These are phyloP conservation scores for Eulemur rubriventer DNA, from an alignment of 2,797 vertebrate species.

Conservation along the genomic window DNA sequence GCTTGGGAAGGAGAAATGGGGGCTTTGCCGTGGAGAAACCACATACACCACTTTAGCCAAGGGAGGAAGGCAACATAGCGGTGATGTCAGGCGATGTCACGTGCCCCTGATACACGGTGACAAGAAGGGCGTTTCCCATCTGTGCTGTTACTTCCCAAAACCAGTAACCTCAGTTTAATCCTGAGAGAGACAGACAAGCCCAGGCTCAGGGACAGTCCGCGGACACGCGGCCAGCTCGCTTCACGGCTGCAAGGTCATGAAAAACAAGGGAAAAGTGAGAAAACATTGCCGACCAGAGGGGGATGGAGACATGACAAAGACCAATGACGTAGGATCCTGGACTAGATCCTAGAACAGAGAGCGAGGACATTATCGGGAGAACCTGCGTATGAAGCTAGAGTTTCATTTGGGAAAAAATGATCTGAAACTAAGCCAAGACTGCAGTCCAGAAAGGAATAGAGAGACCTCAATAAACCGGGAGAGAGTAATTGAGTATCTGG, in stretches of 20 bases:
- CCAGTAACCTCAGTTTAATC: fast-evolving
- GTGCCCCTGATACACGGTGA: fast-evolving
- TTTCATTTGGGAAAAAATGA: neutral
- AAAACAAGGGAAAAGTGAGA: fast-evolving
- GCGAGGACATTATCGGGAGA: fast-evolving
- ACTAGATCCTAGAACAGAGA: neutral
- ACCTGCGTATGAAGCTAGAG: neutral
- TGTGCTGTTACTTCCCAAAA: fast-evolving
- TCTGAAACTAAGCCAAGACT: neutral
- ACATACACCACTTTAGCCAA: fast-evolving
- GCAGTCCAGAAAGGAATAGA: neutral
- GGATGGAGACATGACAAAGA: fast-evolving
- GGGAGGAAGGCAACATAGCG: fast-evolving
- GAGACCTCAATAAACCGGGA: fast-evolving
- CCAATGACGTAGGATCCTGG: fast-evolving
- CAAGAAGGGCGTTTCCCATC: fast-evolving
- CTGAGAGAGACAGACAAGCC: fast-evolving
- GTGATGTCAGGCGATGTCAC: fast-evolving
- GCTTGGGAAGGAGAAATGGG: fast-evolving
- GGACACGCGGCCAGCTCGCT: fast-evolving
- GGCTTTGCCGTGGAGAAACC: fast-evolving
- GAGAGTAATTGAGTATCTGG: neutral
- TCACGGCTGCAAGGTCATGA: fast-evolving
- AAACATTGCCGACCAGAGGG: fast-evolving
- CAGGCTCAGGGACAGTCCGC: fast-evolving